Conservation (phyloP, 1,140 invertebrate genomes). For the Drosophila kikkawai region DNA sequence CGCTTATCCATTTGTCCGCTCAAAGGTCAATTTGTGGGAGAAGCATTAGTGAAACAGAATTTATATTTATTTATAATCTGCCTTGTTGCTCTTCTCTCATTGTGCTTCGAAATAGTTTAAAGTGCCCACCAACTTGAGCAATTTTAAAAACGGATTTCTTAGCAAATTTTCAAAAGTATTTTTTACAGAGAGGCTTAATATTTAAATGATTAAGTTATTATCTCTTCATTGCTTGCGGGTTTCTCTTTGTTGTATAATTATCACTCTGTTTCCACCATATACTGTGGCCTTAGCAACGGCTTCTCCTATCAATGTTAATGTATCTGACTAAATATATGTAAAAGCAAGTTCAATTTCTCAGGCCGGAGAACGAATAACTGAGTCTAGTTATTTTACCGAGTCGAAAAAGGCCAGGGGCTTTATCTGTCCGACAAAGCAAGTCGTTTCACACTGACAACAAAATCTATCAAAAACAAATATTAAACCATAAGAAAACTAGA, state of each 20-base stretch:
- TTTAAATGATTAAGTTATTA: not conserved
- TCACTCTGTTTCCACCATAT: not conserved
- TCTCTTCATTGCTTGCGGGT: no score
- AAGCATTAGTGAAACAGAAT: not conserved
- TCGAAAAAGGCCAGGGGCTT: not conserved
- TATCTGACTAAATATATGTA: not conserved
- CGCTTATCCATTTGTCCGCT: slow-evolving; percentile 1
- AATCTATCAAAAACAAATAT: not conserved
- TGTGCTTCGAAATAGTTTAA: not conserved
- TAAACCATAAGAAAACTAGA: not conserved
- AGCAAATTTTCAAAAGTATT: not conserved
- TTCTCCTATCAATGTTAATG: not conserved
- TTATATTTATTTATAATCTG: slow-evolving; percentile 1
- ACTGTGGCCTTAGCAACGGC: not conserved
- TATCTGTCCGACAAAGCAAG: not conserved
- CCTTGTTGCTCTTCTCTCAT: not conserved
- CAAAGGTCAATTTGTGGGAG: slow-evolving; percentile 11
- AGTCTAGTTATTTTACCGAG: not conserved
- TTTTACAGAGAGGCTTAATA: not conserved
- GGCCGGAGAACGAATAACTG: not conserved
- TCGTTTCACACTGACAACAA: no score
- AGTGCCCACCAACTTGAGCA: not conserved
- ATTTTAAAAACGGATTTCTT: not conserved
- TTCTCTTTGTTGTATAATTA: not conserved
- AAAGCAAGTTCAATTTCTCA: not conserved